Evolutionary conservation across 1,140 invertebrate genomes (phyloP).

Genomic region (Caenorhabditis elegans): DNA sequence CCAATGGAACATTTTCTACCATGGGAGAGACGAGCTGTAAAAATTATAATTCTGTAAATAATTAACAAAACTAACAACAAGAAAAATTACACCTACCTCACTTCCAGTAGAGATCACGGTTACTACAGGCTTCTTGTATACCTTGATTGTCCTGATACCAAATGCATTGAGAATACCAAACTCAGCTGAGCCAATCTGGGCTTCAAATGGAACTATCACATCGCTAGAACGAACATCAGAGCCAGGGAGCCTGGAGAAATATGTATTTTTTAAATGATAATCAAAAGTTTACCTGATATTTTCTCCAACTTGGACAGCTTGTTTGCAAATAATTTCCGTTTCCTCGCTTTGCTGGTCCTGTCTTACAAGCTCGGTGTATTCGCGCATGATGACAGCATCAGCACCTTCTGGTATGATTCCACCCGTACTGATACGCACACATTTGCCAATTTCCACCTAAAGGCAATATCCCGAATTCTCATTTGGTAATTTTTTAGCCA

Average conservation of each 20-base stretch:
- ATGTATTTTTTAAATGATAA: neutral
- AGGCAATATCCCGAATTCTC: too few relatives aligned
- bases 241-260: slow-evolving; percentile 27
- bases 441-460: neutral
- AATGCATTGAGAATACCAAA: slow-evolving; percentile 5
- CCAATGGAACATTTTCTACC: neutral
- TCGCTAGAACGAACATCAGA: slow-evolving; percentile 16
- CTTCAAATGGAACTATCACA: neutral
- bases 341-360: neutral
- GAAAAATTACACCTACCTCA: slow-evolving; percentile 30
- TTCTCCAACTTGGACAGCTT: neutral
- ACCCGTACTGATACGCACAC: slow-evolving; percentile 21
- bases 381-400: slow-evolving; percentile 41
- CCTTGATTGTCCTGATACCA: neutral
- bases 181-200: slow-evolving; percentile 30
- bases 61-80: neutral
- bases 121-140: slow-evolving; percentile 33
- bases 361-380: slow-evolving; percentile 22
- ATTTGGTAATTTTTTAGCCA: too few relatives aligned
- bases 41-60: neutral
- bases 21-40: slow-evolving; percentile 4
- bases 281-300: too few relatives aligned
- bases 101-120: slow-evolving; percentile 37
- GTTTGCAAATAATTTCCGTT: neutral
- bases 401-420: slow-evolving; percentile 28